Evolutionary conservation across 2,888 invertebrate species (phyloP).

Genomic region (Nowickia ferox): DNA sequence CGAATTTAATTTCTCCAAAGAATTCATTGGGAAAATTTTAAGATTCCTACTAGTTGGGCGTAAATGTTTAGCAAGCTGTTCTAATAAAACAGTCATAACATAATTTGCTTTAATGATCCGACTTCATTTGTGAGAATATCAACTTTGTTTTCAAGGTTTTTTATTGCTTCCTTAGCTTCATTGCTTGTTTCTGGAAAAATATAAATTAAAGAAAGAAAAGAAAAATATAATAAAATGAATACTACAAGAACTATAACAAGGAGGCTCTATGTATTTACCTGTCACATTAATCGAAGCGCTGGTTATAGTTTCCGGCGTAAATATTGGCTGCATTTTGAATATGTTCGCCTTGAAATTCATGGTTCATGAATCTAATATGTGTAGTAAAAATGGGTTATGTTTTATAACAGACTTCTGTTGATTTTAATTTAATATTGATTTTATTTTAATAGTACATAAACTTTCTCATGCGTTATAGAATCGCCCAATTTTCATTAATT

Average conservation of each 20-base stretch:
- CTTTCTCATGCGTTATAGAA: background rate
- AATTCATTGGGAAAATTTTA: slow-evolving; percentile 30
- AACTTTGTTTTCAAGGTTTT: slow-evolving; percentile 45
- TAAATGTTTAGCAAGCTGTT: slow-evolving; percentile 50
- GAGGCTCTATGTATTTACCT: background rate
- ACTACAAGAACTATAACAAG: slow-evolving; percentile 38
- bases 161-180: slow-evolving; percentile 34
- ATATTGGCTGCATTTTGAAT: slow-evolving; percentile 46
- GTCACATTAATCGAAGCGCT: too few relatives aligned
- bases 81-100: slow-evolving; percentile 49
- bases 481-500: too few relatives aligned
- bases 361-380: slow-evolving; percentile 10
- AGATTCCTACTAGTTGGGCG: slow-evolving; percentile 45
- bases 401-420: slow-evolving; percentile 13
- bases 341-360: slow-evolving; percentile 35
- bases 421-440: slow-evolving; percentile 29
- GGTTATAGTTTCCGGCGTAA: slow-evolving; percentile 16
- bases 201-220: too few relatives aligned
- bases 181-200: slow-evolving; percentile 40
- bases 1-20: slow-evolving; percentile 8
- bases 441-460: slow-evolving; percentile 8
- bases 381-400: slow-evolving; percentile 4
- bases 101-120: slow-evolving; percentile 45
- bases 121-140: slow-evolving; percentile 50
- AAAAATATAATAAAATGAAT: slow-evolving; percentile 38